A percentile compares a stretch with the other conserved stretches of the same genome.
phyloP scores from a whole-genome alignment of 2,797 vertebrate species.

The Oreochromis mossambicus region DNA sequence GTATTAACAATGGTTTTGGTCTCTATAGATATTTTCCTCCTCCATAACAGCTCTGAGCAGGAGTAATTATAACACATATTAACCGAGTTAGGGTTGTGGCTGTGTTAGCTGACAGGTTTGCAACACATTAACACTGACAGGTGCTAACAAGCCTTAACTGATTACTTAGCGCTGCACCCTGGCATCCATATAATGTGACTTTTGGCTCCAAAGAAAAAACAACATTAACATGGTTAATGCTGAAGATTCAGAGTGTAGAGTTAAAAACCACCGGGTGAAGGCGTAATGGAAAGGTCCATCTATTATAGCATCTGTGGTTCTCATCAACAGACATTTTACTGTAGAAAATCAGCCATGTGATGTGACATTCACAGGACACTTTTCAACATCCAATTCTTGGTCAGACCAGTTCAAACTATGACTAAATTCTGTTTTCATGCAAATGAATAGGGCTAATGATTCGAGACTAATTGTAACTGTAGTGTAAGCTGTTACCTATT shows the following conservation, averaged over 20 bases:
- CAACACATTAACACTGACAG: background rate
- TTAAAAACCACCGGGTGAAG: background rate
- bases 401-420: background rate
- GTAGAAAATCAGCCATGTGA: background rate
- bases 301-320: background rate
- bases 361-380: background rate
- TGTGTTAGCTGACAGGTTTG: background rate
- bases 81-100: background rate
- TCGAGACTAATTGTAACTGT: background rate
- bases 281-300: too few species aligned
- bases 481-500: background rate
- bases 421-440: background rate
- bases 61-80: background rate
- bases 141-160: background rate
- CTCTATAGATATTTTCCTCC: background rate
- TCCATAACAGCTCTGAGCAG: background rate
- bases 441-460: background rate
- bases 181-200: background rate
- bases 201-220: background rate
- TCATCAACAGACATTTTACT: accelerated
- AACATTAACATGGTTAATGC: background rate
- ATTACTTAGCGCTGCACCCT: background rate
- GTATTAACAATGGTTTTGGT: background rate
- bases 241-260: background rate
- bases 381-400: background rate